Evolutionary conservation across 37 sponge, comb jelly and placozoan genomes (phyloP), one percentile per base, ranked within the genome.

Genomic region (Haliclona indistincta): DNA sequence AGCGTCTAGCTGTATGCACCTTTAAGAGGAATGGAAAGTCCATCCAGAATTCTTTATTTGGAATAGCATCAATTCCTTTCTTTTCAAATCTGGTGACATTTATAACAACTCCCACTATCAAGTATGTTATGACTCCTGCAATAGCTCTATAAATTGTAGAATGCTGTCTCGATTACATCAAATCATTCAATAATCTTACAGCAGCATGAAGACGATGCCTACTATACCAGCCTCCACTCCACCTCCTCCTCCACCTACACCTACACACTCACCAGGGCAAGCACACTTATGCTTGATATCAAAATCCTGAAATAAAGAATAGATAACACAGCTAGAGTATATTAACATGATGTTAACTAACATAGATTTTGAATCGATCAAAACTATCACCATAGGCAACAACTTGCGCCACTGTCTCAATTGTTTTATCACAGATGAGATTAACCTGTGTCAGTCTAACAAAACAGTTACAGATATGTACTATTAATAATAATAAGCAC

Each of bases 11-110:
- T n/a, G n/a, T n/a, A n/a, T n/a, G n/a, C n/a, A 78, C 78, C 68
- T 67, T 67, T 4, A 78, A 44, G 1, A 78, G 54, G 10, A 25
- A 43, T 53, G 78, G 78, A 25, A 78, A 20, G 37, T 53, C 68
- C 65, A 78, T 52, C 78, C 78, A 78, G 7, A 78, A 51, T 20
- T 7, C n/a, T 28, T 67, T 78, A 23, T 78, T 45, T 7, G 78
- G 78, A 47, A 78, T 78, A 29, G 66, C 52, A 33, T 78, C 78
- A 67, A 54, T 51, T 17, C 78, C 78, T 37, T 78, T 23, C 28
- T 36, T 54, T n/a, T 67, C 20, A 22, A 78, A 17, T 19, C 36
- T 78, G 52, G 47, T 39, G n/a, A n/a, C n/a, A n/a, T n/a, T n/a
- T 25, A 78, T 65, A 3, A 78, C 29, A 36, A 23, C 67, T 47